Evolutionary conservation across 2,888 invertebrate species (phyloP).

Genomic region (Drosophila vallismaia): DNA sequence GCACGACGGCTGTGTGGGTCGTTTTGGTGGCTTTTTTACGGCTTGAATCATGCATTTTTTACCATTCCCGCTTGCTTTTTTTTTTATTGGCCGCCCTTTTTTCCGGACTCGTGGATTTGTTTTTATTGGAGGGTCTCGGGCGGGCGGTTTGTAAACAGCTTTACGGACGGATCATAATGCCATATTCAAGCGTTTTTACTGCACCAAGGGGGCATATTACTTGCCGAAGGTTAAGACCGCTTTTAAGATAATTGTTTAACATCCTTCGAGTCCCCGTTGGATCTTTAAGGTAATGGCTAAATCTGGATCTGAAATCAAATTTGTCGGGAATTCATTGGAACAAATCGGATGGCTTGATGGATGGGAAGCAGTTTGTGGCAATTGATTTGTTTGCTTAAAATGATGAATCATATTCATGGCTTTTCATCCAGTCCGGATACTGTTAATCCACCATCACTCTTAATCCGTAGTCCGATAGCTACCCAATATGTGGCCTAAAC

Average conservation of each 20-base stretch:
- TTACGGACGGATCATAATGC: conserved; percentile 55
- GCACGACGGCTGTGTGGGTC: conserved; percentile 14
- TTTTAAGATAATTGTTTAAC: conserved; percentile 30
- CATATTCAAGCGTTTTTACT: conserved; percentile 62
- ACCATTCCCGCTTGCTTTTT: conserved; percentile 57
- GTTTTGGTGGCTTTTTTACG: conserved; percentile 50
- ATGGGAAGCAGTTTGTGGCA: not conserved
- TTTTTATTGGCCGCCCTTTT: conserved; percentile 63
- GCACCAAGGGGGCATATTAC: conserved; percentile 50
- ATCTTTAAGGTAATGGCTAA: not conserved
- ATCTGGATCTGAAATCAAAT: not conserved
- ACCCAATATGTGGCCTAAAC: conserved; percentile 15
- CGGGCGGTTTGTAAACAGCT: conserved; percentile 66
- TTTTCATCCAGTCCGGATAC: not conserved
- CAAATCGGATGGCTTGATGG: not conserved
- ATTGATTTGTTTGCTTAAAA: conserved; percentile 8
- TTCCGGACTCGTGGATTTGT: conserved; percentile 28
- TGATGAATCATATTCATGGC: not conserved
- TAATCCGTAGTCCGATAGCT: not conserved
- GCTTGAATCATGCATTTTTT: conserved; percentile 74
- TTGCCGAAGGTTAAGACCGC: conserved; percentile 10
- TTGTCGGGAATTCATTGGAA: not conserved
- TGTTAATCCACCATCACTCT: not conserved
- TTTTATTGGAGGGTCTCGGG: conserved; percentile 46
- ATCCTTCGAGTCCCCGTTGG: not conserved